Conservation (phyloP, 2,888 invertebrate species). For the Taphrorychus bicolor region DNA sequence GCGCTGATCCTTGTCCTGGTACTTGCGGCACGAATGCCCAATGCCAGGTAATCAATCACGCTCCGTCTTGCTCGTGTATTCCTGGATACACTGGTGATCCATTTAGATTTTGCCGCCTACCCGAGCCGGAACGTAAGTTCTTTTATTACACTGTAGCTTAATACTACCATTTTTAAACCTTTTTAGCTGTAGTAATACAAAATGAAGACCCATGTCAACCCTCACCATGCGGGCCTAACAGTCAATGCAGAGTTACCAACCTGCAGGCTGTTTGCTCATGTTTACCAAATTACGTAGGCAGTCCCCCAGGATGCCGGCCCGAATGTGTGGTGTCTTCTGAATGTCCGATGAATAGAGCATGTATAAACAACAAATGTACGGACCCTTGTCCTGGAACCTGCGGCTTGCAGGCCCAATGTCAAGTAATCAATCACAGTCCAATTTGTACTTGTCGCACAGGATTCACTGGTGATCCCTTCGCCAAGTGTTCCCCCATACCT, state of each 20-base stretch:
- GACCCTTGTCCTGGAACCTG: conserved; percentile 78
- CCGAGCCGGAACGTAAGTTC: conserved; percentile 58
- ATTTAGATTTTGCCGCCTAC: conserved; percentile 61
- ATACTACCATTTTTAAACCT: too few relatives aligned
- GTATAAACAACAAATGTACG: conserved; percentile 71
- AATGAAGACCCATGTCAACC: conserved; percentile 65
- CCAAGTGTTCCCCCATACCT: conserved; percentile 63
- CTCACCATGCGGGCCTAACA: conserved; percentile 79
- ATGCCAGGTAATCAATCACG: conserved; percentile 71
- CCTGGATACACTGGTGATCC: conserved; percentile 73
- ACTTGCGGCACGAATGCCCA: conserved; percentile 73
- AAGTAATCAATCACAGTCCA: conserved; percentile 75
- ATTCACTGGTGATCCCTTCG: conserved; percentile 72
- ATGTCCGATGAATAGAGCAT: conserved; percentile 72
- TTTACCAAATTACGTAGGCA: conserved; percentile 68
- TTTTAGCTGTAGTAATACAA: conserved; percentile 33
- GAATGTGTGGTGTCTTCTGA: conserved; percentile 77
- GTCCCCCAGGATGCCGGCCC: conserved; percentile 75
- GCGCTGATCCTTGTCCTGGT: conserved; percentile 73
- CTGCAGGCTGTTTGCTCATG: conserved; percentile 77
- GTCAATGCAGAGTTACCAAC: conserved; percentile 75
- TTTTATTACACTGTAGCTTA: neutral
- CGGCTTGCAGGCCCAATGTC: conserved; percentile 75
- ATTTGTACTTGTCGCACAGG: conserved; percentile 71
- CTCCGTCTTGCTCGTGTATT: conserved; percentile 69